Evolutionary conservation across 2,113 vertebrate genomes (phyloP).

Genomic region (Semnornis frantzii): DNA sequence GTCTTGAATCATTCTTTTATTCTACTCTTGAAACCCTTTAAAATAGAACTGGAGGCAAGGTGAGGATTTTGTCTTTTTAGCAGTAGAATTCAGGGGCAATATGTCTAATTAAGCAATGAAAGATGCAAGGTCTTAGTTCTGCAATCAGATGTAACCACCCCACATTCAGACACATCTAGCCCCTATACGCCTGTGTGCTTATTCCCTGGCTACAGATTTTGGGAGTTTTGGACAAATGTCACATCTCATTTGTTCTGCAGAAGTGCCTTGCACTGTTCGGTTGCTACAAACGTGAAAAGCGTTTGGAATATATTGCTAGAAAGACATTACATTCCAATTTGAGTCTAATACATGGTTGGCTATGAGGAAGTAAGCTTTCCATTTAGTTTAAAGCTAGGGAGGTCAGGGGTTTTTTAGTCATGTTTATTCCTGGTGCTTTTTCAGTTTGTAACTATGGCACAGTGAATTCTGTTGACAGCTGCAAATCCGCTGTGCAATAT

Average conservation of each 20-base stretch:
- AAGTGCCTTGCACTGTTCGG: not conserved
- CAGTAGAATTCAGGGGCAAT: not conserved
- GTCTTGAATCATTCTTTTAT: slow-evolving; percentile 36
- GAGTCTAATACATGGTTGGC: not conserved
- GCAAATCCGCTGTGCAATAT: not conserved
- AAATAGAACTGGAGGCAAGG: not conserved
- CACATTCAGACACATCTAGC: not conserved
- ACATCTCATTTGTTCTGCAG: not conserved
- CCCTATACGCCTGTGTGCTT: not conserved
- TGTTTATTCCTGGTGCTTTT: not conserved
- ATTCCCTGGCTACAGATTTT: not conserved
- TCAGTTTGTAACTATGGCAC: not conserved
- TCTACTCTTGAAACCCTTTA: slow-evolving; percentile 7
- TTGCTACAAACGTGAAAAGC: not conserved
- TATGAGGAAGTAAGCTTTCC: not conserved
- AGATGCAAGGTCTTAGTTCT: not conserved
- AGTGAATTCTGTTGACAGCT: not conserved
- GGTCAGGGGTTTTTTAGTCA: rapidly evolving
- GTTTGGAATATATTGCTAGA: not conserved
- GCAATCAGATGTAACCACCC: not conserved
- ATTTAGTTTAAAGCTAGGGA: not conserved
- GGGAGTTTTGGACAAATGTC: rapidly evolving
- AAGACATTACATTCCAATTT: not conserved
- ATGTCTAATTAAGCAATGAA: not conserved
- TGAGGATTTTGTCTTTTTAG: not conserved